phyloP scores from a whole-genome alignment of 2,797 vertebrate genomes.

The Otolemur crassicaudatus region DNA sequence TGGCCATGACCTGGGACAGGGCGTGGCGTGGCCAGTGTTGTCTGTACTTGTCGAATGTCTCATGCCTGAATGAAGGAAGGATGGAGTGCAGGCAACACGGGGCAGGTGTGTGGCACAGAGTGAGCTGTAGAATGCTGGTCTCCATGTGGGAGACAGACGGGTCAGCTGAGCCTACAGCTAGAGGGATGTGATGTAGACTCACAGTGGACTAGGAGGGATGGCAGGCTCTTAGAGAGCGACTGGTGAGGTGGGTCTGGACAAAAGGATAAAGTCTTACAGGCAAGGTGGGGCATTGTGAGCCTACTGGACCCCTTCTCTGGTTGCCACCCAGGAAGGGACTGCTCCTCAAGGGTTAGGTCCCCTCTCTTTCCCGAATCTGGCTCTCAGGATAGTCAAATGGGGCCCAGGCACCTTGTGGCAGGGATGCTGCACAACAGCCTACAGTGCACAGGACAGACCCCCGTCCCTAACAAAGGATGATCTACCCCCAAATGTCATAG shows the following conservation, averaged over 20 bases:
- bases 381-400: neutral
- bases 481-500: accelerated
- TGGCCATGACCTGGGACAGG: neutral
- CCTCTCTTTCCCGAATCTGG: neutral
- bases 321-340: neutral
- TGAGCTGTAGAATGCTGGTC: too few species aligned
- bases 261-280: accelerated
- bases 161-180: neutral
- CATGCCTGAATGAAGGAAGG: neutral
- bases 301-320: too few species aligned
- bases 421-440: accelerated
- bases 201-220: accelerated
- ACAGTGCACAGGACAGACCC: accelerated
- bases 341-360: neutral
- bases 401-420: neutral
- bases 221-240: neutral
- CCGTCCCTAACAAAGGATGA: neutral
- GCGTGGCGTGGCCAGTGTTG: neutral
- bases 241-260: neutral
- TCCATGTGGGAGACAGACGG: neutral
- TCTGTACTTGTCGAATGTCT: accelerated
- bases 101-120: neutral
- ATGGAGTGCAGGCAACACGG: neutral
- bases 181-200: neutral
- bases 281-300: accelerated